Evolutionary conservation across 2,888 invertebrate species (phyloP).

Genomic region (Drosophila mulleri): DNA sequence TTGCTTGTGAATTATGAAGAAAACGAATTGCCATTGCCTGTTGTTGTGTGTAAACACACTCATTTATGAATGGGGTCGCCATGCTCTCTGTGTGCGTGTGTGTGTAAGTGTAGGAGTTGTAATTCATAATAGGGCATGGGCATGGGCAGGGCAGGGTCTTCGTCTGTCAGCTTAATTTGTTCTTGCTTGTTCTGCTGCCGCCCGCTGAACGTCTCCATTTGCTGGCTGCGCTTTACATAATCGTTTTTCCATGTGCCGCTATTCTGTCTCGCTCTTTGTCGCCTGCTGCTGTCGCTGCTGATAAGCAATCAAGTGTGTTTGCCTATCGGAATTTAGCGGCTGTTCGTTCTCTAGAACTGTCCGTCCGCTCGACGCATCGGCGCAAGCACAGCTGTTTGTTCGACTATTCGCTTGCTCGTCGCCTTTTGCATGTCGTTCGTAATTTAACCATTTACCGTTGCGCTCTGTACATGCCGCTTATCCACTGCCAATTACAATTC

Average conservation of each 20-base stretch:
- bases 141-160: slow-evolving; percentile 30
- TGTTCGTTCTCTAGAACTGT: slow-evolving; percentile 22
- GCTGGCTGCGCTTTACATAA: slow-evolving; percentile 64
- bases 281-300: slow-evolving; percentile 10
- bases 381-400: slow-evolving; percentile 30
- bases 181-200: slow-evolving; percentile 23
- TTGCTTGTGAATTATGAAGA: slow-evolving; percentile 63
- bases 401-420: slow-evolving; percentile 7
- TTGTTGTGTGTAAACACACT: slow-evolving; percentile 51
- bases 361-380: background rate
- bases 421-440: slow-evolving; percentile 21
- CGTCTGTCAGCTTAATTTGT: slow-evolving; percentile 61
- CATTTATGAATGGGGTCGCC: slow-evolving; percentile 62
- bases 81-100: background rate
- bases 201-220: slow-evolving; percentile 26
- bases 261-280: slow-evolving; percentile 18
- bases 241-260: slow-evolving; percentile 67
- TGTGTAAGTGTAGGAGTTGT: slow-evolving; percentile 42
- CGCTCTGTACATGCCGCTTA: slow-evolving; percentile 48
- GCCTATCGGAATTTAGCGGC: slow-evolving; percentile 27
- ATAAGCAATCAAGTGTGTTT: slow-evolving; percentile 17
- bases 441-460: slow-evolving; percentile 64
- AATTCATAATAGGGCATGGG: slow-evolving; percentile 37
- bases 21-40: slow-evolving; percentile 47
- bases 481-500: slow-evolving; percentile 40